Evolutionary conservation across 2,888 invertebrate genomes (phyloP).

Genomic region (Coremacera marginata): DNA sequence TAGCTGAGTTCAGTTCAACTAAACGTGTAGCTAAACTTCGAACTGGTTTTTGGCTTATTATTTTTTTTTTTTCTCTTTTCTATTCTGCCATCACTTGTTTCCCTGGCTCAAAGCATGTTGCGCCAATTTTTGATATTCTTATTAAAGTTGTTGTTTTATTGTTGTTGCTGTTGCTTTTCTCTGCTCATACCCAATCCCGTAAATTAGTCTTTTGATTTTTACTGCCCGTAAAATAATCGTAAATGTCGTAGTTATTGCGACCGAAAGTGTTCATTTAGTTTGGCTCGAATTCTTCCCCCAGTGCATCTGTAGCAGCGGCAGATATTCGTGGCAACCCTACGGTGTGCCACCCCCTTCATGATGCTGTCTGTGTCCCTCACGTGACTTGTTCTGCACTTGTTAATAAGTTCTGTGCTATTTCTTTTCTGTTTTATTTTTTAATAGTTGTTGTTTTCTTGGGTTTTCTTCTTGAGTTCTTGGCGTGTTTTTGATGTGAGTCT

Average conservation of each 20-base stretch:
- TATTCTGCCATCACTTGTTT: too few species aligned
- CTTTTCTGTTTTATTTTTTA: conserved; percentile 38
- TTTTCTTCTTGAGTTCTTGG: conserved; percentile 47
- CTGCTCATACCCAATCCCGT: conserved; percentile 55
- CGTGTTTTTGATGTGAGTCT: conserved; percentile 58
- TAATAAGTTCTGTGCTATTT: conserved; percentile 58
- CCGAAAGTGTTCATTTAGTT: conserved; percentile 67
- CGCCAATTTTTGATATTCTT: not conserved
- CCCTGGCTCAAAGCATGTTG: not conserved
- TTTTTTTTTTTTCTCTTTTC: not conserved
- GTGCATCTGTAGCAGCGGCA: conserved; percentile 45
- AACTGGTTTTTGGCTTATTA: conserved; percentile 16
- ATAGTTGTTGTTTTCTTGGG: conserved; percentile 39
- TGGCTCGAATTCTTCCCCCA: conserved; percentile 57
- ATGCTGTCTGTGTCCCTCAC: not conserved
- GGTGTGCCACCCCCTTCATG: not conserved
- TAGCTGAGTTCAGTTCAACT: not conserved
- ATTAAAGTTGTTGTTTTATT: too few species aligned
- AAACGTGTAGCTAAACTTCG: not conserved
- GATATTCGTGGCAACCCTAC: conserved; percentile 36
- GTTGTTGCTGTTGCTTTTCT: not conserved
- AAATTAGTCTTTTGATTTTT: conserved; percentile 70
- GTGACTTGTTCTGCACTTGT: conserved; percentile 56
- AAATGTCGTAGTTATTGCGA: conserved; percentile 69
- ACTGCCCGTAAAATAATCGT: conserved; percentile 70